Base-by-base conservation (phyloP, 35 echinoderm and acorn worm genomes). In the Hemicentrotus pulcherrimus region DNA sequence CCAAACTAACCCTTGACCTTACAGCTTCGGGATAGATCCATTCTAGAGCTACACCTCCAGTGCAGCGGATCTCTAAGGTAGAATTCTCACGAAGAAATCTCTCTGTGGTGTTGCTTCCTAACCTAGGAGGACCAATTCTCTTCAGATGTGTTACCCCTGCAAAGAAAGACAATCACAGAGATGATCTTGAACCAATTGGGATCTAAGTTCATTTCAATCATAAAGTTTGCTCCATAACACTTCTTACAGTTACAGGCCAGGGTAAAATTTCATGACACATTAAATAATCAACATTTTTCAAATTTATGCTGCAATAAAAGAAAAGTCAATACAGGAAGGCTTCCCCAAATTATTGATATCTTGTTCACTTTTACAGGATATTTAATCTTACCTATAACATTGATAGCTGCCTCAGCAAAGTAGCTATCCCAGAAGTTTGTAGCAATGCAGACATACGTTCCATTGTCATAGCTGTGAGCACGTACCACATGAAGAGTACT, bases 401-500 rank as follows among this genome's bases (percentile, higher is more conserved):
- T 94, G 24, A 98, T 94, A 22, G 93, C 61, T 31, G 94, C 46
- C 47, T 94, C 85, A 9, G 93, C 91, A 47, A 41, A 94, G 91
- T 86, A 95, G 19, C 78, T 95, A 11, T 94, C 95, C 47, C 94
- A 94, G 88, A 86, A 45, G 28, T 92, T 91, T 9, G 46, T 94
- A 28, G 91, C 97, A 31, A 94, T 92, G 47, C 97, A 98, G 32
- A 95, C 70, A 94, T 98, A 98, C 8, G 96, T 95, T 41, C 97
- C 97, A 85, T 98, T 98, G 86, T 98, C 96, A 46, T 95, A 94
- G 19, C 94, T 65, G 58, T 45, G 96, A 11, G 97, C 95, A 55
- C 89, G 95, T 46, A 94, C 46, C 1, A 98, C 96, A 91, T 85
- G 46, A 12, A 96, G 94, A 22, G 85, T 96, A 52, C 94, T 95